Percentiles rank a stretch among this genome's conserved stretches.
Evolutionary conservation across 2,113 vertebrate genomes (phyloP).

Genomic region (Gopherus evgoodei): DNA sequence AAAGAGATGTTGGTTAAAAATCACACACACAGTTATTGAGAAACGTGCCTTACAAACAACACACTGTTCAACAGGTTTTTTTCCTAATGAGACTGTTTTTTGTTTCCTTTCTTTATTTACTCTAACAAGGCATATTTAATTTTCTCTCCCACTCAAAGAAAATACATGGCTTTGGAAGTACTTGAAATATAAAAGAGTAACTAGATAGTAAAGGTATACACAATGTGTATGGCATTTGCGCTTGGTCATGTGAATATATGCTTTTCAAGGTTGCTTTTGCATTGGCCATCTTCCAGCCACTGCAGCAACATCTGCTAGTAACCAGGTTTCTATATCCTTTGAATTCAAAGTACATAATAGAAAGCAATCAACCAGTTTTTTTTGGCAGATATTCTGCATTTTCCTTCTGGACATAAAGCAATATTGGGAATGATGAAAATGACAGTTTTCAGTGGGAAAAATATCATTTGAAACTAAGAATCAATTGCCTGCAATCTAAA

Average conservation of each 20-base stretch:
- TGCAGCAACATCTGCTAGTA: conserved; percentile 49
- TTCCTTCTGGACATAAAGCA: conserved; percentile 9
- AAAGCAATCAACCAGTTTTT: conserved; percentile 24
- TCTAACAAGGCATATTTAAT: conserved; percentile 10
- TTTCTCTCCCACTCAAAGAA: conserved; percentile 61
- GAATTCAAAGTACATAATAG: conserved; percentile 32
- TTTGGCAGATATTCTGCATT: conserved; percentile 8
- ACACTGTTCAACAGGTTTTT: neutral
- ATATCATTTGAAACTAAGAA: conserved; percentile 20
- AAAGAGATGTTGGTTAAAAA: neutral
- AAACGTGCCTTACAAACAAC: neutral
- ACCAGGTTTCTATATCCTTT: neutral
- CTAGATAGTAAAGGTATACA: conserved; percentile 31
- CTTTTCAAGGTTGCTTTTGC: conserved; percentile 43
- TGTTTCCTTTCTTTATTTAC: conserved; percentile 42
- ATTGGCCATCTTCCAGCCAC: conserved; percentile 34
- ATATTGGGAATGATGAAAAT: conserved; percentile 32
- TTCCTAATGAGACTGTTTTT: neutral
- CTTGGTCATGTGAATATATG: neutral
- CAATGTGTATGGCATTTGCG: conserved; percentile 25
- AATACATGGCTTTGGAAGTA: conserved; percentile 37
- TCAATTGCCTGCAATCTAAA: conserved; percentile 25
- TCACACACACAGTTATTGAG: neutral
- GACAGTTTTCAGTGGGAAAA: neutral
- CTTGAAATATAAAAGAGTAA: conserved; percentile 40